These are phyloP conservation scores for Cephus pygmeus DNA, from an alignment of 2,888 invertebrate genomes.

Conservation along the genomic window DNA sequence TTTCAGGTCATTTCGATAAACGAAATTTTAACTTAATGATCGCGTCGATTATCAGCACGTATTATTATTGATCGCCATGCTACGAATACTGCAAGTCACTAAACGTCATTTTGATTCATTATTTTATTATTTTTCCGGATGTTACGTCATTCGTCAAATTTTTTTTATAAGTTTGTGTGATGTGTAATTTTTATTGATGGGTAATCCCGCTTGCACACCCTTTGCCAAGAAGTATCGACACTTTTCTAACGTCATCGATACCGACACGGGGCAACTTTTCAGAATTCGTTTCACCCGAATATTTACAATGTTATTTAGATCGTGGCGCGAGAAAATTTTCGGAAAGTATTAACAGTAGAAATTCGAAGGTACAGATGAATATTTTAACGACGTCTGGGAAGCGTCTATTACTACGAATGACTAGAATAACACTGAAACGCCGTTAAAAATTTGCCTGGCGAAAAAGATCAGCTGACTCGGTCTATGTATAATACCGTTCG, in stretches of 20 bases:
- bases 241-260: background rate
- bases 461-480: background rate
- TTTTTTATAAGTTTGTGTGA: background rate
- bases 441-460: background rate
- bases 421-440: background rate
- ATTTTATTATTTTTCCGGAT: background rate
- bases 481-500: background rate
- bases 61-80: background rate
- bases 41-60: background rate
- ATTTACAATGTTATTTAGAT: background rate
- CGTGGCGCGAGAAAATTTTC: background rate
- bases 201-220: background rate
- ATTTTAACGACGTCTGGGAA: background rate
- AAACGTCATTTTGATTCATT: too few relatives aligned
- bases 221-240: background rate
- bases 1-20: background rate
- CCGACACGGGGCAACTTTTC: too few relatives aligned
- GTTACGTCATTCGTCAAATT: background rate
- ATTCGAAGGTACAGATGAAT: background rate
- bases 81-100: background rate
- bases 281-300: too few relatives aligned
- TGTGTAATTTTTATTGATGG: background rate
- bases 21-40: background rate
- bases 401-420: background rate
- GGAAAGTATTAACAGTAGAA: too few relatives aligned